Percentiles rank a stretch among this genome's conserved stretches.
phyloP scores from a whole-genome alignment of 1,140 invertebrate species.

The Neodiprion fabricii region DNA sequence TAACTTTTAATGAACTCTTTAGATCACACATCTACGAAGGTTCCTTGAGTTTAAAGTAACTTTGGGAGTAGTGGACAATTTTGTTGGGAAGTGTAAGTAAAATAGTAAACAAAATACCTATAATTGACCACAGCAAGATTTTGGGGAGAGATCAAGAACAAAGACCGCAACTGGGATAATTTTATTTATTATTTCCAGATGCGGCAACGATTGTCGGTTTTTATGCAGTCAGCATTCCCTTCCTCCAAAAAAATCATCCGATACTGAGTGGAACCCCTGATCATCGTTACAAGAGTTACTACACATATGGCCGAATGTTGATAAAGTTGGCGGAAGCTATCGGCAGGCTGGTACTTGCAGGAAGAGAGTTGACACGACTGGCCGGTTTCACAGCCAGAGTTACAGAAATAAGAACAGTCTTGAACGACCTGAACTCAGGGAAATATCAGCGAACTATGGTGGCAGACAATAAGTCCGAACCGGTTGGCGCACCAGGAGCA shows the following conservation, averaged over 20 bases:
- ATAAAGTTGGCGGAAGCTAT: conserved; percentile 97
- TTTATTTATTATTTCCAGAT: conserved; percentile 68
- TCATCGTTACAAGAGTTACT: conserved; percentile 79
- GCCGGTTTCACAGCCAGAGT: conserved; percentile 94
- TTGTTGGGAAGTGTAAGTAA: conserved; percentile 93
- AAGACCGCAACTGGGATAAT: conserved; percentile 8
- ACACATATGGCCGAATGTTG: conserved; percentile 96
- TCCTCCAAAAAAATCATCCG: conserved; percentile 77
- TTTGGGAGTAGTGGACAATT: conserved; percentile 96
- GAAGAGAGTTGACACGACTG: conserved; percentile 90
- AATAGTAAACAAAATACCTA: conserved; percentile 10
- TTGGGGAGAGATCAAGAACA: conserved; percentile 12
- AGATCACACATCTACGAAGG: conserved; percentile 81
- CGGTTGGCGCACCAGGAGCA: conserved; percentile 68
- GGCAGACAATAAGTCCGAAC: conserved; percentile 53
- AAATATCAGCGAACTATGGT: conserved; percentile 91
- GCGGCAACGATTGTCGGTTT: conserved; percentile 95
- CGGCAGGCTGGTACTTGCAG: conserved; percentile 90
- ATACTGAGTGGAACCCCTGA: conserved; percentile 63
- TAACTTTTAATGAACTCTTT: conserved; percentile 26
- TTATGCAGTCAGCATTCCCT: conserved; percentile 92
- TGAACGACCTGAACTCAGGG: conserved; percentile 87
- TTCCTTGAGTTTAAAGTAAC: conserved; percentile 91
- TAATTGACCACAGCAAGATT: conserved; percentile 14
- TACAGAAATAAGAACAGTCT: conserved; percentile 85